Percentiles rank a stretch among this genome's conserved stretches.
These are phyloP conservation scores for Pocota personata DNA, from an alignment of 2,888 invertebrate genomes.

Conservation along the genomic window DNA sequence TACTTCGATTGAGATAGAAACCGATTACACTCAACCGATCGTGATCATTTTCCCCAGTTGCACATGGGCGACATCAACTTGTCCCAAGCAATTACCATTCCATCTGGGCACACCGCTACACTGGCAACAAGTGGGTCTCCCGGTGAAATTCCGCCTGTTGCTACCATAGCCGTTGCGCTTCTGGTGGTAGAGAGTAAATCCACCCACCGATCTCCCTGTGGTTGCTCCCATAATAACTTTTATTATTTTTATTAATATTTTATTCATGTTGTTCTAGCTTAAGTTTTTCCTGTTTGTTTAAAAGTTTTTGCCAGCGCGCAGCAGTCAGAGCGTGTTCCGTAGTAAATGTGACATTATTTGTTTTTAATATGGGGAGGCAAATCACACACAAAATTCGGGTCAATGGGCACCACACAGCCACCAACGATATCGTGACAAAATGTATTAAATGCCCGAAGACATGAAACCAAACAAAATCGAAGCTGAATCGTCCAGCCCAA, in stretches of 20 bases:
- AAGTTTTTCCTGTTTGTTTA: conserved; percentile 43
- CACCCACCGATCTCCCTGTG: conserved; percentile 40
- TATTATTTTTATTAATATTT: conserved; percentile 28
- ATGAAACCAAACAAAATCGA: conserved; percentile 61
- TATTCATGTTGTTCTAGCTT: conserved; percentile 16
- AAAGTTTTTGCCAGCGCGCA: conserved; percentile 1
- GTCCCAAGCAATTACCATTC: conserved; percentile 71
- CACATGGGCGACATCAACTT: conserved; percentile 66
- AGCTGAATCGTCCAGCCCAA: conserved; percentile 41
- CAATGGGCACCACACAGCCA: conserved; percentile 67
- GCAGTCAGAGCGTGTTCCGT: conserved; percentile 51
- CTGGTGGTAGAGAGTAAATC: conserved; percentile 33
- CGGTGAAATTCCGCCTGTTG: conserved; percentile 65
- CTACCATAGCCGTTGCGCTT: conserved; percentile 34
- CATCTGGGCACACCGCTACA: conserved; percentile 28
- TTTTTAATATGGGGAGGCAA: conserved; percentile 72
- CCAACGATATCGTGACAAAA: conserved; percentile 72
- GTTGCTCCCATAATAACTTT: conserved; percentile 19
- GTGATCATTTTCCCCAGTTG: conserved; percentile 62
- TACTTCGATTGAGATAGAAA: conserved; percentile 52
- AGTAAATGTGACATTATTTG: conserved; percentile 71
- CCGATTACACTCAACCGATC: conserved; percentile 59
- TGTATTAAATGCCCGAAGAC: conserved; percentile 71
- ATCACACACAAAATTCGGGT: conserved; percentile 73
- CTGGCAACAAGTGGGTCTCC: conserved; percentile 63